A percentile compares a stretch with the other conserved stretches of the same genome.
phyloP scores from a whole-genome alignment of 2,888 invertebrate species.

The Drosophila cracens region DNA sequence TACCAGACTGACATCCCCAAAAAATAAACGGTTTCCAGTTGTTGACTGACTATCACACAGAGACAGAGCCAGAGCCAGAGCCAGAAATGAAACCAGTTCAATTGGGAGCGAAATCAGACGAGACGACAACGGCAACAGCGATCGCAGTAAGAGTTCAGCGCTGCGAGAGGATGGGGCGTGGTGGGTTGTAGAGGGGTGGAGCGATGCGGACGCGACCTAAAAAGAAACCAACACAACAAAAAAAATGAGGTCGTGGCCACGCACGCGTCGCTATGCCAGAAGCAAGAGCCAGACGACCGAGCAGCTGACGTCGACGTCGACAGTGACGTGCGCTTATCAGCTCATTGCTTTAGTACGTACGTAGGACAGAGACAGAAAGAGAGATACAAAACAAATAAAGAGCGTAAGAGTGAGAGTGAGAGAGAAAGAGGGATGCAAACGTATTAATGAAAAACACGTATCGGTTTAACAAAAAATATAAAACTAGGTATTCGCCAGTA shows the following conservation, averaged over 20 bases:
- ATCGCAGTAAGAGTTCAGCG: constrained; percentile 8
- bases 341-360: constrained; percentile 17
- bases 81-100: not conserved
- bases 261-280: constrained; percentile 49
- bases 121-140: constrained; percentile 5
- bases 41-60: not conserved
- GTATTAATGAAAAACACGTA: constrained; percentile 17
- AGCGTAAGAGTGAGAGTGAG: constrained; percentile 6
- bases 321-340: constrained; percentile 40
- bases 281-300: constrained; percentile 1
- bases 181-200: not conserved
- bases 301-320: constrained; percentile 46
- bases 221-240: constrained; percentile 54
- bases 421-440: not conserved
- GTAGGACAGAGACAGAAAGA: not conserved
- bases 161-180: not conserved
- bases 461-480: constrained; percentile 11
- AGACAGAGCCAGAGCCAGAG: not conserved
- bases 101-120: not conserved
- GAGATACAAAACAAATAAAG: not conserved
- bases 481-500: not conserved
- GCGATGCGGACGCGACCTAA: constrained; percentile 63
- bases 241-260: constrained; percentile 70
- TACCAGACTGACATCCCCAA: not conserved
- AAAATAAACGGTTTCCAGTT: not conserved